Conservation (phyloP, 2,113 vertebrate genomes). For the Anolis sagrei region DNA sequence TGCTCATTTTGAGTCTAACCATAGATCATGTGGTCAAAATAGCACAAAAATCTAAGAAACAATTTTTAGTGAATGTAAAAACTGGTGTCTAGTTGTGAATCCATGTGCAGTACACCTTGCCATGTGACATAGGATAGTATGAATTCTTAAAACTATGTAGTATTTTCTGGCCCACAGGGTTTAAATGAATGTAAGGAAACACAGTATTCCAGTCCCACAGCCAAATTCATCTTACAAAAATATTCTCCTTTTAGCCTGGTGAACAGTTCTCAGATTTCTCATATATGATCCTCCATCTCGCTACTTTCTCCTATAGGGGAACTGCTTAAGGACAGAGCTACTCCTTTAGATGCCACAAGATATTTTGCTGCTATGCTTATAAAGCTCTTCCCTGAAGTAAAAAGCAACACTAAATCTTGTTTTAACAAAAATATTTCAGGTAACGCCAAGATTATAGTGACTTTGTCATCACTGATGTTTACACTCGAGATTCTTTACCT, state of each 20-base stretch:
- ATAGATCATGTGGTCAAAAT: background rate
- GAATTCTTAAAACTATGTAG: slow-evolving; percentile 32
- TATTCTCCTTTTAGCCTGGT: background rate
- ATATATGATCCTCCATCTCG: rapidly evolving
- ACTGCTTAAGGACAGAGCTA: background rate
- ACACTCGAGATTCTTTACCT: slow-evolving; percentile 13
- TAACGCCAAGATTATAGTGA: slow-evolving; percentile 40
- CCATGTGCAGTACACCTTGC: background rate
- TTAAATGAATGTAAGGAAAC: slow-evolving; percentile 21
- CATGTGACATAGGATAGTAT: background rate
- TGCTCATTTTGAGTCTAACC: background rate
- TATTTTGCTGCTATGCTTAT: slow-evolving; percentile 1
- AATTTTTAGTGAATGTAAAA: background rate
- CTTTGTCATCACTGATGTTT: slow-evolving; percentile 29
- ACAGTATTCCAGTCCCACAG: background rate
- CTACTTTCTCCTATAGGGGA: background rate
- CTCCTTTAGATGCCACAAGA: background rate
- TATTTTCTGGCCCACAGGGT: background rate
- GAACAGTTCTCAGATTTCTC: background rate
- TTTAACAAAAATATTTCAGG: slow-evolving; percentile 51
- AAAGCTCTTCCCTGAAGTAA: slow-evolving; percentile 26
- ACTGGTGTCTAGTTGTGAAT: background rate
- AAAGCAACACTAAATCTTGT: slow-evolving; percentile 41
- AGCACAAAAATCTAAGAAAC: background rate
- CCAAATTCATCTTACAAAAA: slow-evolving; percentile 15